A percentile compares a stretch with the other conserved stretches of the same genome.
These are phyloP conservation scores for Caenorhabditis becei DNA, from an alignment of 2,888 invertebrate species.

Conservation along the genomic window DNA sequence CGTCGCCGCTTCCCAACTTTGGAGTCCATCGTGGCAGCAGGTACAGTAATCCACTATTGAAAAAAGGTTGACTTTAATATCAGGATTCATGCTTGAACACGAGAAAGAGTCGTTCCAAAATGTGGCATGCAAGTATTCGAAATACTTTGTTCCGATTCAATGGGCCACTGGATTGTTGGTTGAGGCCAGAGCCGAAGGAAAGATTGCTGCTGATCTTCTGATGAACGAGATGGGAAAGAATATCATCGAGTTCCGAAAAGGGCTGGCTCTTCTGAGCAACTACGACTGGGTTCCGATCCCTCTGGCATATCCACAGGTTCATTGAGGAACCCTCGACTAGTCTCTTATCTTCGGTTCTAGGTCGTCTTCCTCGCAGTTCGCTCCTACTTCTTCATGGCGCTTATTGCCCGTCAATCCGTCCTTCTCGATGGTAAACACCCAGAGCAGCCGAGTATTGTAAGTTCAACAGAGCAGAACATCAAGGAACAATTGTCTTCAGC, in stretches of 20 bases:
- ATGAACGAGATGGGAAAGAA: conserved; percentile 73
- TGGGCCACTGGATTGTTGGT: conserved; percentile 68
- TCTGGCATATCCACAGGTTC: conserved; percentile 77
- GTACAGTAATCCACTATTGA: conserved; percentile 17
- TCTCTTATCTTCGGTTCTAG: conserved; percentile 42
- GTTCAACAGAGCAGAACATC: not conserved
- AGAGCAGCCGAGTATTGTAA: conserved; percentile 58
- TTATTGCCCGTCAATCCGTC: conserved; percentile 76
- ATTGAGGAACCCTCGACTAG: not conserved
- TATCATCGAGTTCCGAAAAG: conserved; percentile 70
- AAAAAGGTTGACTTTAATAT: not conserved
- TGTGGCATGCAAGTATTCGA: conserved; percentile 58
- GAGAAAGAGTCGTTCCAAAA: conserved; percentile 60
- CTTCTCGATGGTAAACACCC: conserved; percentile 70
- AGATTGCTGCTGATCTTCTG: conserved; percentile 69
- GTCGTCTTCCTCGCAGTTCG: conserved; percentile 80
- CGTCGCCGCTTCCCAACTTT: conserved; percentile 70
- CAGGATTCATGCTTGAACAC: conserved; percentile 69
- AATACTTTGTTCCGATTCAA: conserved; percentile 71
- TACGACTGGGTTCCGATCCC: conserved; percentile 79
- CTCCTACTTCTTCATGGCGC: conserved; percentile 77
- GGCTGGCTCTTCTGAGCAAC: conserved; percentile 71
- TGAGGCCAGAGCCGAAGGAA: conserved; percentile 68
- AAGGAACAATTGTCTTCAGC: conserved; percentile 31
- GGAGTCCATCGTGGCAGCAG: conserved; percentile 69